Evolutionary conservation across 2,113 vertebrate species (phyloP), one percentile per base, ranked within the genome.

Genomic region (Trinectes maculatus): DNA sequence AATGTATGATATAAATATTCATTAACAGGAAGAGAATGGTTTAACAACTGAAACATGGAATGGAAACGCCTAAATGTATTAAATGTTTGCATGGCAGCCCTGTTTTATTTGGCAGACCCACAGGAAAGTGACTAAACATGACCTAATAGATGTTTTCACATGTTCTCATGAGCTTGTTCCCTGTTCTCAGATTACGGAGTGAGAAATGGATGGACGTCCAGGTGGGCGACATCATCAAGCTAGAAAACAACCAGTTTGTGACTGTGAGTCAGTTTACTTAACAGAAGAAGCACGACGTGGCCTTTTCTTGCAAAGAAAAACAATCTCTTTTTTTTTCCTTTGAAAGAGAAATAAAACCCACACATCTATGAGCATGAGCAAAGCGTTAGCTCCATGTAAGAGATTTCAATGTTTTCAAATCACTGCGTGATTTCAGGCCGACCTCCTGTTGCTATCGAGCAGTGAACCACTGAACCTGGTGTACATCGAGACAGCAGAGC

Each of bases 171-270:
- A 6, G 37, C 8, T 6, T 51, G 37, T 57, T 33, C 72, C 79
- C 26, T 92, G 71, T 80, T 85, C 87, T 22, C 82, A 99, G 98
- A 81, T 79, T 98, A 40, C 87, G 86, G 29, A 92, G 92, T 1
- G 93, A 97, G 62, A 96, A 95, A 89, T 98, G 96, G 98, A 97
- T 95, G 96, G 92, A 96, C 39, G 85, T 99, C 42, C 94, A 96
- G 89, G 96, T 98, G 22, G 97, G 97, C 37, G 96, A 99, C 89
- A 94, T 98, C 89, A 95, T 99, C 91, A 98, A 95, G 81, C 87
- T 99, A 85, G 93, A 96, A 83, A 98, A 97, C 89, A 95, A 99
- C 80, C 94, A 95, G 86, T 94, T 94, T 83, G 96, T 98, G 43
- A 96, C 95, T 0, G 98, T 98, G 71, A 96, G 96, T 54, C 6